Evolutionary conservation across 2,113 vertebrate species (phyloP).

Genomic region (Brachyhypopomus occidentalis): DNA sequence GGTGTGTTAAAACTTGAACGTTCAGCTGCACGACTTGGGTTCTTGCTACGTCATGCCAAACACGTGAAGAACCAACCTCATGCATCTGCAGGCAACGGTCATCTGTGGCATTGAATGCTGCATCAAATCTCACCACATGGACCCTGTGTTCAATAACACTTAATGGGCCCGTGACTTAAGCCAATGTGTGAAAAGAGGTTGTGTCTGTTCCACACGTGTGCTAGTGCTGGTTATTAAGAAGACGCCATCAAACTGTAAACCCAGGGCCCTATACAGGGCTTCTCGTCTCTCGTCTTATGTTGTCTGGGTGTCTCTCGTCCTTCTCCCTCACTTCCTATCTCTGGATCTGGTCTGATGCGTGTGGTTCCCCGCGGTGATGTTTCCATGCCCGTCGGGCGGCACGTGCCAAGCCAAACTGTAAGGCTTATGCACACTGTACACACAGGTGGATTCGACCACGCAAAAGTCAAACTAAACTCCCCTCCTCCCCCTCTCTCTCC

Average conservation of each 20-base stretch:
- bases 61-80: neutral
- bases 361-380: no score
- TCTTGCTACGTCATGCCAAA: neutral
- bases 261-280: neutral
- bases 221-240: neutral
- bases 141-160: slow-evolving; percentile 22
- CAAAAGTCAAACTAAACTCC: neutral
- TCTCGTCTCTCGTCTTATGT: no score
- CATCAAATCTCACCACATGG: slow-evolving; percentile 28
- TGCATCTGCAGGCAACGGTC: slow-evolving; percentile 40
- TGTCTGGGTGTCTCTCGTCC: no score
- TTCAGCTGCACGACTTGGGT: no score
- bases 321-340: no score
- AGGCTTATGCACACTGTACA: no score
- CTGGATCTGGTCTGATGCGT: no score
- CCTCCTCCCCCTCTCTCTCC: neutral
- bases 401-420: no score
- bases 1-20: neutral
- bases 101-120: slow-evolving; percentile 46
- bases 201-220: slow-evolving; percentile 15
- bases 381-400: no score
- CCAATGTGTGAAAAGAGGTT: slow-evolving; percentile 2
- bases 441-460: no score
- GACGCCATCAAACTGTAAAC: neutral
- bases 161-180: slow-evolving; percentile 34